These are phyloP conservation scores for Oenanthe oenanthe DNA, from an alignment of 2,113 vertebrate species.

Conservation along the genomic window DNA sequence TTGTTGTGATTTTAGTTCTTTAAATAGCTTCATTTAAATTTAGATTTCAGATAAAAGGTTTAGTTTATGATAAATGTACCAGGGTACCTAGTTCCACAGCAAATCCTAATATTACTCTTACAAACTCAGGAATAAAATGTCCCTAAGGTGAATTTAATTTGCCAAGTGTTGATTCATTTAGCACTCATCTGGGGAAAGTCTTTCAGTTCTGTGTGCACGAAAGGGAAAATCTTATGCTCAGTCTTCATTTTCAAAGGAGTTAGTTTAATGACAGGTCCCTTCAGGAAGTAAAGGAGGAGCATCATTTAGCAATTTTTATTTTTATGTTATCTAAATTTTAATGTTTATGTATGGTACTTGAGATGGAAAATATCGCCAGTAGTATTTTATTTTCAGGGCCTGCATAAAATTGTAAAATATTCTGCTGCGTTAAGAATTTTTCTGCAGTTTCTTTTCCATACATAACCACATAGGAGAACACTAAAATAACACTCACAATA, in stretches of 20 bases:
- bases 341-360: neutral
- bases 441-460: neutral
- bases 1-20: slow-evolving; percentile 18
- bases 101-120: slow-evolving; percentile 33
- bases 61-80: neutral
- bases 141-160: slow-evolving; percentile 45
- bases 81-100: neutral
- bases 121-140: slow-evolving; percentile 7
- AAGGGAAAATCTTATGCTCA: slow-evolving; percentile 1
- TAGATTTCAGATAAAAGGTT: slow-evolving; percentile 22
- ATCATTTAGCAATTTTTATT: neutral
- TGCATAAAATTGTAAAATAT: neutral
- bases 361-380: neutral
- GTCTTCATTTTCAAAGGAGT: neutral
- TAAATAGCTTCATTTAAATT: slow-evolving; percentile 32
- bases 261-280: neutral
- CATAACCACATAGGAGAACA: neutral
- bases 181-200: slow-evolving; percentile 1
- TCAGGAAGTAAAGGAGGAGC: neutral
- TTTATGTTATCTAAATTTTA: neutral
- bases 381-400: neutral
- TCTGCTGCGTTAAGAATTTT: neutral
- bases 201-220: slow-evolving; percentile 14
- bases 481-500: neutral
- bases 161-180: slow-evolving; percentile 34